Evolutionary conservation across 2,113 vertebrate species (phyloP).

Genomic region (Labeo catla): DNA sequence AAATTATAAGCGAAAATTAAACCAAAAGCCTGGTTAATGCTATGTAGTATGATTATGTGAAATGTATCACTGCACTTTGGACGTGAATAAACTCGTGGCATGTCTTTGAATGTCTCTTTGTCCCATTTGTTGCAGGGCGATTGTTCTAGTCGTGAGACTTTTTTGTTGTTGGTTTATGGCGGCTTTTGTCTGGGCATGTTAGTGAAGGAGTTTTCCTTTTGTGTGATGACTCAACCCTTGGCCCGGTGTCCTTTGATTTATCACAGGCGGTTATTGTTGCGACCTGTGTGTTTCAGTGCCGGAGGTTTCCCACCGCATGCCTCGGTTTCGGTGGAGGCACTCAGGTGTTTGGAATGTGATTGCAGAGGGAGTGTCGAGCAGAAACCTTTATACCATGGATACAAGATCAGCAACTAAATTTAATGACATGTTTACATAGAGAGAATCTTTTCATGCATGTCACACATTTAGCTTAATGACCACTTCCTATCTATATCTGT

Average conservation of each 20-base stretch:
- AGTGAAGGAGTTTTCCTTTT: slow-evolving; percentile 47
- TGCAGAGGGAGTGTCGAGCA: slow-evolving; percentile 48
- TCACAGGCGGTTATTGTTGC: slow-evolving; percentile 21
- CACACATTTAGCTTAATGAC: neutral
- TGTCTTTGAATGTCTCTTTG: neutral
- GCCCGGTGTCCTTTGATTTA: slow-evolving; percentile 42
- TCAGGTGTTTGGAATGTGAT: slow-evolving; percentile 50
- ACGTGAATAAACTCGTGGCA: neutral
- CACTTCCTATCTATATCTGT: neutral
- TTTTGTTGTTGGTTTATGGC: neutral
- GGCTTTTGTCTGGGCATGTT: slow-evolving; percentile 43
- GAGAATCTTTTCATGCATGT: neutral
- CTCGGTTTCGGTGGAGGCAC: slow-evolving; percentile 49
- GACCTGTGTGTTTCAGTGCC: slow-evolving; percentile 30
- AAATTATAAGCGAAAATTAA: neutral
- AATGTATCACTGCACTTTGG: neutral
- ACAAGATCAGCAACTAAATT: neutral
- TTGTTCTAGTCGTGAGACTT: neutral
- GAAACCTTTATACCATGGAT: neutral
- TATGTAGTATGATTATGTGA: neutral
- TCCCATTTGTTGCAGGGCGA: neutral
- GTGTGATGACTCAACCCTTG: slow-evolving; percentile 22
- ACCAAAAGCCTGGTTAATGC: neutral
- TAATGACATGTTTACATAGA: neutral
- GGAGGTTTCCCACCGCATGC: slow-evolving; percentile 30